A percentile compares a stretch with the other conserved stretches of the same genome.
These are phyloP conservation scores for Phyto melanocephala DNA, from an alignment of 2,888 invertebrate species.

Conservation along the genomic window DNA sequence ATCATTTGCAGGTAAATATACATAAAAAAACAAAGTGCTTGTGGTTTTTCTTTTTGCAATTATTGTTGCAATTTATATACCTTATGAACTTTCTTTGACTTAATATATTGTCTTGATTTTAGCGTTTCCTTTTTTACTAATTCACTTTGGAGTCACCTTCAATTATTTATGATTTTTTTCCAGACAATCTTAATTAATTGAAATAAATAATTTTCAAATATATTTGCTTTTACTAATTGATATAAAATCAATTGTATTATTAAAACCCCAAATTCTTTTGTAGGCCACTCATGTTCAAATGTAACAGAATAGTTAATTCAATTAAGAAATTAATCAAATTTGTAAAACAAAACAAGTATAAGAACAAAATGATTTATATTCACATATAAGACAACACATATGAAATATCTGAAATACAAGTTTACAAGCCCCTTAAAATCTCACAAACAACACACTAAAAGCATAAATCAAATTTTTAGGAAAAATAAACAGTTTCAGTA, in stretches of 20 bases:
- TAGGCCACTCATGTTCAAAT: not conserved
- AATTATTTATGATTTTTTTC: too few relatives aligned
- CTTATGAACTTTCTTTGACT: too few relatives aligned
- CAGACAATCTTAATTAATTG: too few relatives aligned
- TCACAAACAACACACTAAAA: conserved; percentile 21
- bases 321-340: conserved; percentile 60
- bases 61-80: too few relatives aligned
- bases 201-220: conserved; percentile 7
- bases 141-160: too few relatives aligned
- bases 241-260: conserved; percentile 33
- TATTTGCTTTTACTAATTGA: not conserved
- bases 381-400: conserved; percentile 6
- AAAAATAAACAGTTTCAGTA: conserved; percentile 4
- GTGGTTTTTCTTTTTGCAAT: too few relatives aligned
- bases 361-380: conserved; percentile 38
- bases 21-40: too few relatives aligned
- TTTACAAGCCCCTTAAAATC: conserved; percentile 27
- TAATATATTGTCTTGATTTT: too few relatives aligned
- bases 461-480: conserved; percentile 58
- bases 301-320: conserved; percentile 36
- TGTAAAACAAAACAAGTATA: not conserved
- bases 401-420: not conserved
- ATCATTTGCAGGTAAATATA: too few relatives aligned
- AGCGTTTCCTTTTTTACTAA: too few relatives aligned
- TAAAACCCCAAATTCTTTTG: not conserved